Base-by-base conservation (phyloP, 2,113 vertebrate species). In the Phrynocephalus versicolor region DNA sequence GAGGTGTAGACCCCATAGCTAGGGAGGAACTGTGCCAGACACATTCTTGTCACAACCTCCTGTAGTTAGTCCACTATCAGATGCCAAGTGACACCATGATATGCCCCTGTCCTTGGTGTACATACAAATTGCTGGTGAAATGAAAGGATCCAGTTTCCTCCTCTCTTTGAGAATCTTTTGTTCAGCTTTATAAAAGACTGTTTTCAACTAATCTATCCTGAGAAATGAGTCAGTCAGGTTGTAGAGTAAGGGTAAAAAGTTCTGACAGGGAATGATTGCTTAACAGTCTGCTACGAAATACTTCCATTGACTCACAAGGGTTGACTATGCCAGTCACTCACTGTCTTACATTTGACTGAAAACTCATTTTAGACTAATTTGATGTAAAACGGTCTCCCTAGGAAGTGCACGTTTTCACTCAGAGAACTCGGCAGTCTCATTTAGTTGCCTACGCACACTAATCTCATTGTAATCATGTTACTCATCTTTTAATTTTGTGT, bases 401-500 rank as follows among this genome's bases (percentile, higher is more conserved):
- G 90, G 89, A 95, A 93, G 86, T 79, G 23, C 30, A 75, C 89
- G 74, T 94, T 90, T 96, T 94, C 85, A 82, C 82, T 94, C 9
- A 1, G 67, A 87, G 55, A 85, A 90, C 90, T 90, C 88, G 81
- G 35, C 74, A 94, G 93, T 94, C 89, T 94, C 79, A 88, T 96
- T 96, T 94, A 92, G 90, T 93, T 93, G 81, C 25, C 18, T 87
- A 90, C 88, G 88, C 79, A 91, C 90, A 82, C 92, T 96, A 95
- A 96, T 95, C 83, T 94, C 89, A 90, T 91, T 95, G 86, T 94
- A 96, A 96, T 95, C 90, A 91, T 74, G 80, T 95, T 95, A 96
- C 92, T 95, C 96, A 94, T 88, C 89, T 94, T 94, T 95, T 93
- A 95, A 96, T 95, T 96, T 95, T 88, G 75, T 87, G 81, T 93